These are phyloP conservation scores for Tetragonula carbonaria DNA, from an alignment of 2,888 invertebrate species.

Conservation along the genomic window DNA sequence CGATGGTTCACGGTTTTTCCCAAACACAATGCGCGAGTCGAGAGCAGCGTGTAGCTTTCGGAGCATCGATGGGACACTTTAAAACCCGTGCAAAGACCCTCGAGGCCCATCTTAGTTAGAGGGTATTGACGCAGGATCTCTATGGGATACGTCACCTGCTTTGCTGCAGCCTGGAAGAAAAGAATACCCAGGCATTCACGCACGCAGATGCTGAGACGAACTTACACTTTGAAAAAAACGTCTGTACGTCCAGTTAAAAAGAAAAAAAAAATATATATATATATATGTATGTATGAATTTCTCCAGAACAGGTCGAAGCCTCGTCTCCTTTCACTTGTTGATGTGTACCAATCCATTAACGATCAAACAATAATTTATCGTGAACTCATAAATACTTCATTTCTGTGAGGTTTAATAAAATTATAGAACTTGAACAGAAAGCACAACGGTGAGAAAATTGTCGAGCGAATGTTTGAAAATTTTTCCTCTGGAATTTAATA, in stretches of 20 bases:
- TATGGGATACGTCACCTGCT: conserved; percentile 66
- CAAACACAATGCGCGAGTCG: conserved; percentile 39
- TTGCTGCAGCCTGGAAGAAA: conserved; percentile 17
- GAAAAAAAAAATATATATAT: background rate
- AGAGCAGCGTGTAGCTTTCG: conserved; percentile 52
- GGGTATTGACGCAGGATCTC: conserved; percentile 69
- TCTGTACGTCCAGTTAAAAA: background rate
- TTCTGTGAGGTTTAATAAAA: no score
- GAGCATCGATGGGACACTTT: conserved; percentile 43
- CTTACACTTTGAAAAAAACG: background rate
- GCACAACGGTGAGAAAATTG: no score
- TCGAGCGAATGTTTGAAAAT: no score
- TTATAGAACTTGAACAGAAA: no score
- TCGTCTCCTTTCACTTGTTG: background rate
- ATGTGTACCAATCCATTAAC: background rate
- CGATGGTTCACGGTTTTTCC: conserved; percentile 11
- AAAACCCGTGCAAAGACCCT: conserved; percentile 53
- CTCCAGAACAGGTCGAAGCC: conserved; percentile 20
- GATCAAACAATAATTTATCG: no score
- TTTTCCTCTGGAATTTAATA: no score
- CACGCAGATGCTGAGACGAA: background rate
- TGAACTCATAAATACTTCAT: no score
- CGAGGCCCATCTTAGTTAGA: conserved; percentile 70
- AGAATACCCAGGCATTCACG: conserved; percentile 1
- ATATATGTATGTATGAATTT: conserved; percentile 19